These are phyloP conservation scores for Colostygia pectinataria DNA, from an alignment of 2,888 invertebrate species.

Conservation along the genomic window DNA sequence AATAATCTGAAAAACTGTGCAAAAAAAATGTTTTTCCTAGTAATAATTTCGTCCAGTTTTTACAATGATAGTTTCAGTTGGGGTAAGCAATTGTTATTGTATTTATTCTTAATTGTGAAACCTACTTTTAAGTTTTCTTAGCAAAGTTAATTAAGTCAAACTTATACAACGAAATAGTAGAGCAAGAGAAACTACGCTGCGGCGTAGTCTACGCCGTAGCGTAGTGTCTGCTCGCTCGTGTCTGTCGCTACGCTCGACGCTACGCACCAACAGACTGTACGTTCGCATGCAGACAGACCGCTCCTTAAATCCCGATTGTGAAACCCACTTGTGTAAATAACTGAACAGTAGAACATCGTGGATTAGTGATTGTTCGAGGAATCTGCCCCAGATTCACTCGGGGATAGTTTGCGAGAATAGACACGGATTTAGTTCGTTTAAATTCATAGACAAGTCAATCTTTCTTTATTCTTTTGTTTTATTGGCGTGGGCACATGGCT, in stretches of 20 bases:
- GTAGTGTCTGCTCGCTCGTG: neutral
- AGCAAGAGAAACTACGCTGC: neutral
- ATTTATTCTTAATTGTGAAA: too few species aligned
- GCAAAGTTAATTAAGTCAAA: too few species aligned
- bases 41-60: too few species aligned
- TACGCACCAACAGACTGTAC: neutral
- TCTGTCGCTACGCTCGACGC: neutral
- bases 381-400: constrained; percentile 19
- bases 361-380: constrained; percentile 27
- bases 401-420: constrained; percentile 16
- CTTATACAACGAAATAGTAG: too few species aligned
- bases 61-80: too few species aligned
- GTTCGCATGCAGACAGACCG: constrained; percentile 7
- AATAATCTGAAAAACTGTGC: too few species aligned
- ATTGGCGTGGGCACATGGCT: neutral
- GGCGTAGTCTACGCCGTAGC: neutral
- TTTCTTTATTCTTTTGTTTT: constrained; percentile 23
- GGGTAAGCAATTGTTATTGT: too few species aligned
- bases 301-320: constrained; percentile 23
- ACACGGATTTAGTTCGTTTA: constrained; percentile 6
- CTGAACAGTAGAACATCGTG: constrained; percentile 23
- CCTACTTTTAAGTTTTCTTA: too few species aligned
- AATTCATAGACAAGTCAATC: constrained; percentile 20
- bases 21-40: too few species aligned
- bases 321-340: constrained; percentile 33